Percentiles rank a stretch among this genome's conserved stretches.
Conservation (phyloP, 1,140 invertebrate species). For the Nymphalis io region DNA sequence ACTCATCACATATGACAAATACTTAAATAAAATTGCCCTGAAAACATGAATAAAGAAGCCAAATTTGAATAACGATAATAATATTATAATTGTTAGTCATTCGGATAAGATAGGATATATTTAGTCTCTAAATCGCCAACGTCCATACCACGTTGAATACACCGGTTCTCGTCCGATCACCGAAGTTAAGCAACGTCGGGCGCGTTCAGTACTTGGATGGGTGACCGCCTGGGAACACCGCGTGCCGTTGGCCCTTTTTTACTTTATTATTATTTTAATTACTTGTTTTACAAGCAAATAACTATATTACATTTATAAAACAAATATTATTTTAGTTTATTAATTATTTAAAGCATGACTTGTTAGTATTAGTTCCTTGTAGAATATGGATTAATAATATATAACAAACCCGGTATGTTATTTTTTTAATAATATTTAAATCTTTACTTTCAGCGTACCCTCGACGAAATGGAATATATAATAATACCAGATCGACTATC, state of each 20-base stretch:
- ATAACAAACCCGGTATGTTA: too few species aligned
- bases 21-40: too few species aligned
- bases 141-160: constrained; percentile 50
- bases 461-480: constrained; percentile 67
- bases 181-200: constrained; percentile 50
- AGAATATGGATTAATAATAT: too few species aligned
- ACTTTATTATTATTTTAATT: not conserved
- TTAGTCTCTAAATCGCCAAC: constrained; percentile 19
- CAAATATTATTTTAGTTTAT: too few species aligned
- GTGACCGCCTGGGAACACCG: constrained; percentile 47
- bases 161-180: constrained; percentile 51
- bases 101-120: not conserved
- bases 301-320: too few species aligned
- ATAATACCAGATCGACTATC: constrained; percentile 59
- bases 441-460: constrained; percentile 48
- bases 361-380: not conserved
- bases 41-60: too few species aligned
- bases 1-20: too few species aligned
- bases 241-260: constrained; percentile 26
- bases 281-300: not conserved
- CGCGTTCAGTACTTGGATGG: constrained; percentile 48
- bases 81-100: too few species aligned
- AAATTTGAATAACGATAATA: too few species aligned
- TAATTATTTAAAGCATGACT: too few species aligned
- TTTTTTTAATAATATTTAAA: constrained; percentile 14